These are phyloP conservation scores for Micromesistius poutassou DNA, from an alignment of 2,797 vertebrate genomes.

Conservation along the genomic window DNA sequence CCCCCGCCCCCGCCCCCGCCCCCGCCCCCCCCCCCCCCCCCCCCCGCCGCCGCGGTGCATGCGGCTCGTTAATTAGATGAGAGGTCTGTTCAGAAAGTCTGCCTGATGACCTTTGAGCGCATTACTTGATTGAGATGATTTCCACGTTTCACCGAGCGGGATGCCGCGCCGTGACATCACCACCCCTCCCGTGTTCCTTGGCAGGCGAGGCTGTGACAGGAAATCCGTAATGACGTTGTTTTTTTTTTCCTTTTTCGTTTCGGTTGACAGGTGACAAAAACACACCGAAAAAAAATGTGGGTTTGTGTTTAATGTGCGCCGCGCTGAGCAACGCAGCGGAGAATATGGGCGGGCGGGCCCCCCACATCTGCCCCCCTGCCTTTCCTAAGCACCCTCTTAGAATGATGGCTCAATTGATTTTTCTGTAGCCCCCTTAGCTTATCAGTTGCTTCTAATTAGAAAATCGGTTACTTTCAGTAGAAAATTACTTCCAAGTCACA, in stretches of 20 bases:
- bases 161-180: background rate
- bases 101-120: constrained; percentile 18
- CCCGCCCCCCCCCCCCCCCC: background rate
- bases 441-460: constrained; percentile 1
- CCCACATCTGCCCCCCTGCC: background rate
- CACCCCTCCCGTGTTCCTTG: background rate
- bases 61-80: constrained; percentile 32
- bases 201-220: background rate
- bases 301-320: background rate
- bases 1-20: background rate
- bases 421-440: background rate
- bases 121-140: constrained; percentile 21
- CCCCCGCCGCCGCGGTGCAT: background rate
- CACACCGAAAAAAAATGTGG: background rate
- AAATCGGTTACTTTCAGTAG: constrained; percentile 1
- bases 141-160: background rate
- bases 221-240: background rate
- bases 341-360: background rate
- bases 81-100: constrained; percentile 19
- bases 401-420: background rate
- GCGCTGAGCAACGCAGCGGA: background rate
- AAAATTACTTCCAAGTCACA: constrained; percentile 9
- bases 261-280: background rate
- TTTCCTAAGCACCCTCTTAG: background rate
- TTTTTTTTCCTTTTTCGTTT: background rate